Evolutionary conservation across 2,888 invertebrate species (phyloP).

Genomic region (Orthonychiurus folsomi): DNA sequence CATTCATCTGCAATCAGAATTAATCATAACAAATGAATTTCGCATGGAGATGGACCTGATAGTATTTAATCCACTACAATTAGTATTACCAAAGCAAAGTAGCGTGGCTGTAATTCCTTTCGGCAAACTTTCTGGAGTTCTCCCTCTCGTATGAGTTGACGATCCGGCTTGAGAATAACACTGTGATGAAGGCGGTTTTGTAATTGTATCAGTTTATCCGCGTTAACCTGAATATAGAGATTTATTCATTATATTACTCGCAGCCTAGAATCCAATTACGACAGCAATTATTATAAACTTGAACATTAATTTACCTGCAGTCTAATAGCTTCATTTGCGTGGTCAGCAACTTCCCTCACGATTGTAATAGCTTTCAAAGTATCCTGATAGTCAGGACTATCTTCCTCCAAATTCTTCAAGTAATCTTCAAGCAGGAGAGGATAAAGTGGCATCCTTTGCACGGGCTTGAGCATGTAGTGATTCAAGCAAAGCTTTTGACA

Average conservation of each 20-base stretch:
- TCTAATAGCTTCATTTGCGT: slow-evolving; percentile 52
- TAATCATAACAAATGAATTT: slow-evolving; percentile 11
- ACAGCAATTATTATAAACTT: slow-evolving; percentile 33
- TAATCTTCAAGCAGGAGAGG: slow-evolving; percentile 55
- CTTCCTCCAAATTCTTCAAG: slow-evolving; percentile 48
- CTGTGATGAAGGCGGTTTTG: slow-evolving; percentile 47
- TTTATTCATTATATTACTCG: too few relatives aligned
- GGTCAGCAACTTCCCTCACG: slow-evolving; percentile 52
- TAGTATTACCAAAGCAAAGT: slow-evolving; percentile 54
- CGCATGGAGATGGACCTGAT: too few relatives aligned
- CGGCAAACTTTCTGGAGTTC: slow-evolving; percentile 56
- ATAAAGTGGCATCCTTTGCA: slow-evolving; percentile 56
- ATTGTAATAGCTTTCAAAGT: slow-evolving; percentile 51
- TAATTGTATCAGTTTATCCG: slow-evolving; percentile 49
- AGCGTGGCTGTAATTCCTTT: slow-evolving; percentile 55
- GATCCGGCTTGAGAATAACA: slow-evolving; percentile 50
- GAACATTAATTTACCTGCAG: slow-evolving; percentile 51
- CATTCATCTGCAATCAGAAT: slow-evolving; percentile 45
- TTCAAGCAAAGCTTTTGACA: slow-evolving; percentile 52
- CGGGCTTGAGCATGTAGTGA: slow-evolving; percentile 59
- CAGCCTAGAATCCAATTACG: too few relatives aligned
- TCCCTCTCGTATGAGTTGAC: slow-evolving; percentile 55
- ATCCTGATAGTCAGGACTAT: slow-evolving; percentile 52
- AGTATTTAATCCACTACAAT: background rate
- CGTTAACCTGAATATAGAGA: too few relatives aligned